Conservation (phyloP, 2,888 invertebrate species). For the Microchrysa polita region DNA sequence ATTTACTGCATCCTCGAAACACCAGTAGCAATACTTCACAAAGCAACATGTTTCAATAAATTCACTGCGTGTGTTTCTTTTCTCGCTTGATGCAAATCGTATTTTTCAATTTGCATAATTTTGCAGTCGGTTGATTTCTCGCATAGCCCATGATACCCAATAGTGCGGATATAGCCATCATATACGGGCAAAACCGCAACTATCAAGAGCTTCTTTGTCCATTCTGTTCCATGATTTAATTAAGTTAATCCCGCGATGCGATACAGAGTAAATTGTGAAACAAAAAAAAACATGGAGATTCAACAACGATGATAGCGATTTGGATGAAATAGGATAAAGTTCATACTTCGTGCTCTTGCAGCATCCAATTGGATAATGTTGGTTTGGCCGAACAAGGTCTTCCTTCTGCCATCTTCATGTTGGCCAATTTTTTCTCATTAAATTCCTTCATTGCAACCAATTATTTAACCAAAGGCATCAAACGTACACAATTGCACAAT, state of each 20-base stretch:
- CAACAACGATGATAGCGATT: no score
- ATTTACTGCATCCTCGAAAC: background rate
- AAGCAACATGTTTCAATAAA: conserved; percentile 7
- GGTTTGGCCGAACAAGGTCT: background rate
- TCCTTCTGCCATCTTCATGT: conserved; percentile 10
- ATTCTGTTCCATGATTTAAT: conserved; percentile 14
- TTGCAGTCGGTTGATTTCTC: background rate
- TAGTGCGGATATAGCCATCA: conserved; percentile 2
- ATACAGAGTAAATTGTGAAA: background rate
- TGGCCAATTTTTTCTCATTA: conserved; percentile 14
- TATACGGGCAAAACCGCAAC: background rate
- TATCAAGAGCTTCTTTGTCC: conserved; percentile 20
- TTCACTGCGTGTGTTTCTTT: background rate
- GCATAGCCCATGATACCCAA: background rate
- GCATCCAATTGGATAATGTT: background rate
- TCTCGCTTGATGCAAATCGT: background rate
- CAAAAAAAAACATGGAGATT: conserved; percentile 13
- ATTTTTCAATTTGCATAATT: conserved; percentile 11
- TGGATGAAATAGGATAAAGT: background rate
- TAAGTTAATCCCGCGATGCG: conserved; percentile 19
- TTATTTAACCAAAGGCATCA: conserved; percentile 21
- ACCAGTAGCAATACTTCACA: background rate
- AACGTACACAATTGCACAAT: conserved; percentile 16
- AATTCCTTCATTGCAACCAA: conserved; percentile 19
- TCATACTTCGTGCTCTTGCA: background rate